phyloP scores from a whole-genome alignment of 2,888 invertebrate genomes.

The Entomobrya proxima region DNA sequence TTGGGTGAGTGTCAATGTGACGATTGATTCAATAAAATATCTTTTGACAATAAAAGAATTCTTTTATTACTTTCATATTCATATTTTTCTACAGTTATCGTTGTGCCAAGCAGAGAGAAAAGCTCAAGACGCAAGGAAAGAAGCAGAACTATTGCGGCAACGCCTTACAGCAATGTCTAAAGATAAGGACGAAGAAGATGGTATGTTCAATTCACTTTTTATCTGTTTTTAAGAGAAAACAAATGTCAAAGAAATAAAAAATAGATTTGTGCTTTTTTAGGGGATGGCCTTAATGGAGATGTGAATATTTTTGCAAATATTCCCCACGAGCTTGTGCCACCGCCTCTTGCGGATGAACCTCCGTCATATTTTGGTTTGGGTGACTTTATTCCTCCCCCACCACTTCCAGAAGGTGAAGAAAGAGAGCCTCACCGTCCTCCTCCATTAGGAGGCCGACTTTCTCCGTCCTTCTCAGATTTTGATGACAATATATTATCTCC shows the following conservation, averaged over 20 bases:
- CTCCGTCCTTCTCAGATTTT: conserved; percentile 70
- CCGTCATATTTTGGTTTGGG: conserved; percentile 73
- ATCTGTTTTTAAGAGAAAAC: background rate
- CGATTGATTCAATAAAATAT: background rate
- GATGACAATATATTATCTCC: conserved; percentile 67
- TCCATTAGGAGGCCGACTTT: conserved; percentile 71
- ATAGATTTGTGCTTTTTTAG: background rate
- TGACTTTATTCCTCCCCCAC: conserved; percentile 72
- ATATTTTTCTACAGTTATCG: conserved; percentile 66
- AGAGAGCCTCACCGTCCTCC: conserved; percentile 71
- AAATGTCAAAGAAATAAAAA: background rate
- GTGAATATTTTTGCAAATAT: conserved; percentile 67
- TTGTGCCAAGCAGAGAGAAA: conserved; percentile 75
- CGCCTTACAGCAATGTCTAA: conserved; percentile 70
- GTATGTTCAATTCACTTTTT: no score
- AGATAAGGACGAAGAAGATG: conserved; percentile 71
- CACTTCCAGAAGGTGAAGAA: conserved; percentile 71
- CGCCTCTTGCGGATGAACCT: conserved; percentile 70
- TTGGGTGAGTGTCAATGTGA: conserved; percentile 70
- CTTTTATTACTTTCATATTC: background rate
- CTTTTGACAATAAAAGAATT: background rate
- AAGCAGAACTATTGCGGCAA: conserved; percentile 72
- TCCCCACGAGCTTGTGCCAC: conserved; percentile 71
- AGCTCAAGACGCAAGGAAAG: conserved; percentile 72
- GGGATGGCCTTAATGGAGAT: conserved; percentile 71